Conservation (phyloP, 2,113 vertebrate genomes). For the Leiothrix lutea region DNA sequence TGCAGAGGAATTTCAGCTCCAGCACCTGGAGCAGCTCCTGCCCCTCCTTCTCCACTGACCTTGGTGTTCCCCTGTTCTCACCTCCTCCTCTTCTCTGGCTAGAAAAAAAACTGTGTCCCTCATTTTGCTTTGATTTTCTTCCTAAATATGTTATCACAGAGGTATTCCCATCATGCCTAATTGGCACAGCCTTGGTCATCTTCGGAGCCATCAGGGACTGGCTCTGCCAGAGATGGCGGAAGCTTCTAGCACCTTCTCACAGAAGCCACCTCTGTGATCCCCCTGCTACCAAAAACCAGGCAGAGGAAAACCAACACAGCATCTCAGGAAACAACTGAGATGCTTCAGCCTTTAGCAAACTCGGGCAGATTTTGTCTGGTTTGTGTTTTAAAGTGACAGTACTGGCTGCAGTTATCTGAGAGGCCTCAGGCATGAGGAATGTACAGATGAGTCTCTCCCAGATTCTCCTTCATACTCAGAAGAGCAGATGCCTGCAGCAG, state of each 20-base stretch:
- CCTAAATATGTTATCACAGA: not conserved
- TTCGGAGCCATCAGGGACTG: not conserved
- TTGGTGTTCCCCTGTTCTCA: not conserved
- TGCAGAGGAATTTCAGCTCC: fast-evolving
- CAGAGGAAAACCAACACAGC: not conserved
- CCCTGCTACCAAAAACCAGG: not conserved
- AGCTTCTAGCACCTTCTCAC: not conserved
- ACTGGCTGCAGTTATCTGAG: not conserved
- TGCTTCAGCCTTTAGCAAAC: not conserved
- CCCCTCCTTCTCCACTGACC: not conserved
- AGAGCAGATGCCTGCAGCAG: slow-evolving; percentile 22
- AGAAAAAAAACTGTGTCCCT: not conserved
- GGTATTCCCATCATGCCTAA: not conserved
- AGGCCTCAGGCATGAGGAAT: not conserved
- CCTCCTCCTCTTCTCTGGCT: not conserved
- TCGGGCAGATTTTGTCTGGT: not conserved
- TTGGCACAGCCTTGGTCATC: not conserved
- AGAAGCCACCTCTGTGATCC: not conserved
- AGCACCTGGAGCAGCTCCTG: not conserved
- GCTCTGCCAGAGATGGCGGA: not conserved
- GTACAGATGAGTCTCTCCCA: not conserved
- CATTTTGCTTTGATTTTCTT: not conserved
- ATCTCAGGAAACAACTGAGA: not conserved
- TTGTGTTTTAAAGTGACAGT: not conserved
- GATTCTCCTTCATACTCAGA: not conserved